phyloP scores from a whole-genome alignment of 2,797 vertebrate species.

The Thaleichthys pacificus region DNA sequence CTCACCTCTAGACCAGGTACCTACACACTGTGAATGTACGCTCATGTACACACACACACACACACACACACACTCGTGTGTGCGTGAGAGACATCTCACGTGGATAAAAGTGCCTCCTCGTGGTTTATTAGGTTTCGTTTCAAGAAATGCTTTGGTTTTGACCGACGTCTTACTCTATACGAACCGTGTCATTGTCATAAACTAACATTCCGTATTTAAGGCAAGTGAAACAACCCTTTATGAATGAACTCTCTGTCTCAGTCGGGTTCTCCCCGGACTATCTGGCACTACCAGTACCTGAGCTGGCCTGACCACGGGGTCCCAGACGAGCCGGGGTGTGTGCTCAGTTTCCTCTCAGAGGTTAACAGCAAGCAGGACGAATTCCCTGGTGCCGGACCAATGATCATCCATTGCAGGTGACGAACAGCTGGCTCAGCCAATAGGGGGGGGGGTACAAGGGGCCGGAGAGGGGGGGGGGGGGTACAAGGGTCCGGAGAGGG shows the following conservation, averaged over 20 bases:
- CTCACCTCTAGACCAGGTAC: constrained; percentile 69
- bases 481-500: not conserved
- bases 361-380: constrained; percentile 86
- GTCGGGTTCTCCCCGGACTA: constrained; percentile 61
- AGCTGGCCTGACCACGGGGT: constrained; percentile 98
- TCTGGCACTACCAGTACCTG: constrained; percentile 95
- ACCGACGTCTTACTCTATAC: not conserved
- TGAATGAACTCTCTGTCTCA: constrained; percentile 30
- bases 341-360: constrained; percentile 91
- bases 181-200: not conserved
- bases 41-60: not conserved
- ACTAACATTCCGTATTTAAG: not conserved
- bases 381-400: constrained; percentile 78
- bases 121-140: not conserved
- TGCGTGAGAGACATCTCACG: too few species aligned
- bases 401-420: constrained; percentile 96
- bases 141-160: too few species aligned
- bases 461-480: not conserved
- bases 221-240: not conserved
- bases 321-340: constrained; percentile 85
- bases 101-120: not conserved
- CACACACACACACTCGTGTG: too few species aligned
- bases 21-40: not conserved
- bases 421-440: not conserved
- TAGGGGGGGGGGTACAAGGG: too few species aligned